phyloP scores from a whole-genome alignment of 2,113 vertebrate genomes.

The Atherinomorus stipes region DNA sequence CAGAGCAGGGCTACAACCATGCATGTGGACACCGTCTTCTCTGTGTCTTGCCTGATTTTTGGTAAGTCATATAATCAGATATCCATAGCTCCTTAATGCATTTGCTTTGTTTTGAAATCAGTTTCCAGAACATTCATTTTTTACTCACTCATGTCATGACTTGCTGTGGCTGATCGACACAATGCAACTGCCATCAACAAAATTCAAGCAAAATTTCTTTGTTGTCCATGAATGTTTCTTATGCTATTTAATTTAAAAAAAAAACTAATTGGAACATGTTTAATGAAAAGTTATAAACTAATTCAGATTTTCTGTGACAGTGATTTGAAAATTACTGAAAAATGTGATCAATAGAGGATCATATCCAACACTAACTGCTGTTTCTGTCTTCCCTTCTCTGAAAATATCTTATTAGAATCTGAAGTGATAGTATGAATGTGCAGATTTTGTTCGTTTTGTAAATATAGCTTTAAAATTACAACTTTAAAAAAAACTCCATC shows the following conservation, averaged over 20 bases:
- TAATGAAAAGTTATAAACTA: not conserved
- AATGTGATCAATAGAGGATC: no score
- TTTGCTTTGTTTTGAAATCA: not conserved
- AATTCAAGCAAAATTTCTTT: not conserved
- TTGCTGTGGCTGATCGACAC: not conserved
- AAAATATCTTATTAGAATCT: constrained; percentile 64
- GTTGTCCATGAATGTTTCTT: not conserved
- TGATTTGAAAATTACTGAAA: not conserved
- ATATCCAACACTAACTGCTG: no score
- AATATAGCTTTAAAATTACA: not conserved
- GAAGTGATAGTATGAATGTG: constrained; percentile 9
- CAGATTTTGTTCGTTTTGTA: not conserved
- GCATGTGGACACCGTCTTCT: constrained; percentile 48
- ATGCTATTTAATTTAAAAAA: not conserved
- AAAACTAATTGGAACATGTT: not conserved
- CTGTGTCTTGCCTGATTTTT: constrained; percentile 51
- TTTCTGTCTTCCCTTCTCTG: constrained; percentile 65
- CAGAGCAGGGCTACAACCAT: constrained; percentile 63
- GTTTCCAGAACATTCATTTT: rapidly evolving
- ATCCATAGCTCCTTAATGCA: not conserved
- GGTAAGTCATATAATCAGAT: constrained; percentile 60
- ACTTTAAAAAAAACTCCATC: no score
- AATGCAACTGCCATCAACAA: not conserved
- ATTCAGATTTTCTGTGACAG: not conserved
- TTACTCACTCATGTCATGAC: not conserved